Evolutionary conservation across 2,888 invertebrate genomes (phyloP), one percentile per base, ranked within the genome.

Genomic region (Acleris sparsana): DNA sequence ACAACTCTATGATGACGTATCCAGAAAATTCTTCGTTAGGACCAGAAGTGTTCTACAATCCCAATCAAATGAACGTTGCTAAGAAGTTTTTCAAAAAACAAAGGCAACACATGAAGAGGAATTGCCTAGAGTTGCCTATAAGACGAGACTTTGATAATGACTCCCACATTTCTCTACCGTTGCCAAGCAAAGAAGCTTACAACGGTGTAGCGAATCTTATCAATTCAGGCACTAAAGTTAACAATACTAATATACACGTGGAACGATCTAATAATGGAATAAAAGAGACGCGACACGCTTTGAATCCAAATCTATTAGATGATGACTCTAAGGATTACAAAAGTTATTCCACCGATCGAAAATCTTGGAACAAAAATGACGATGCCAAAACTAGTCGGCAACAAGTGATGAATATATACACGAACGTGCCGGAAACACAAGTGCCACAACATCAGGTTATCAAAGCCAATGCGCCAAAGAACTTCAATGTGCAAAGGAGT

Each of bases 61-160:
- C 98, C 0, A 96, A 97, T 83, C 98, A 98, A 86, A 98, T 97
- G 85, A 97, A 97, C 46, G 97, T 97, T 0, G 98, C 98, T 0
- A 94, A 97, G 71, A 97, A 97, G 80, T 98, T 98, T 83, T 98
- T 98, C 86, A 97, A 97, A 75, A 97, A 97, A 74, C 97, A 97
- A 80, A 94, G 96, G 65, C 94, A 96, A 53, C 92, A 96, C 72
- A 94, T 95, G 83, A 96, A 95, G 77, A 94, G 95, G 65, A 96
- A 95, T 75, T 96, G 96, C 76, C 89, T 97, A 22, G 95, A 95
- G 60, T 87, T 95, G 17, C 94, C 95, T 0, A 92, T 95, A 44
- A 89, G 94, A 67, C 86, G 94, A 16, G 94, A 94, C 66, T 94
- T 91, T 25, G 94, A 94, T 55, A 89, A 89, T 49, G 93, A 93